These are phyloP conservation scores for Eristalis arbustorum DNA, from an alignment of 2,888 invertebrate genomes.

Conservation along the genomic window DNA sequence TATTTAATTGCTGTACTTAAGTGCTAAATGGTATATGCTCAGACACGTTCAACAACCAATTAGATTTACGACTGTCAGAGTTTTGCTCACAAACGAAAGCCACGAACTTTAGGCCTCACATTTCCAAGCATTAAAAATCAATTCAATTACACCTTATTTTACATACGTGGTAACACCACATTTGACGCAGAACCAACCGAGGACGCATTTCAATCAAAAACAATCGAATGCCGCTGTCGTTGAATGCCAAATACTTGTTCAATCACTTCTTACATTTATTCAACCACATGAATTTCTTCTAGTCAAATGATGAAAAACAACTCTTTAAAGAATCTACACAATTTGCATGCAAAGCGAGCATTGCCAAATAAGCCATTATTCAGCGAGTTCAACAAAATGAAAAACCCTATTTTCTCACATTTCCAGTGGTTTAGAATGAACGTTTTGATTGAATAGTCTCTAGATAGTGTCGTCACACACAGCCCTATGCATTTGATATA, in stretches of 20 bases:
- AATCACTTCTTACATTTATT: too few relatives aligned
- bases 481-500: not conserved
- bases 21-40: too few relatives aligned
- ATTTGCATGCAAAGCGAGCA: not conserved
- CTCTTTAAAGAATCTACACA: not conserved
- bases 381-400: not conserved
- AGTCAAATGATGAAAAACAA: not conserved
- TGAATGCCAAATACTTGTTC: too few relatives aligned
- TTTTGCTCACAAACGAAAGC: too few relatives aligned
- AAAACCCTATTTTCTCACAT: not conserved
- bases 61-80: not conserved
- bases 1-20: too few relatives aligned
- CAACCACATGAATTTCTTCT: not conserved
- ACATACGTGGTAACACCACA: too few relatives aligned
- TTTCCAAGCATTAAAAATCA: too few relatives aligned
- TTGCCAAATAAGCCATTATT: not conserved
- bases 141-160: too few relatives aligned
- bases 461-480: not conserved
- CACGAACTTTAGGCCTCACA: too few relatives aligned
- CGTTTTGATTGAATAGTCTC: not conserved
- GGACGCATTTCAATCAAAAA: too few relatives aligned
- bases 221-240: too few relatives aligned
- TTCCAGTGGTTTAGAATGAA: not conserved
- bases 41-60: not conserved
- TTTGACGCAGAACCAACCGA: too few relatives aligned